Percentiles rank a stretch among this genome's conserved stretches.
These are phyloP conservation scores for Alcis repandata DNA, from an alignment of 2,888 invertebrate species.

Conservation along the genomic window DNA sequence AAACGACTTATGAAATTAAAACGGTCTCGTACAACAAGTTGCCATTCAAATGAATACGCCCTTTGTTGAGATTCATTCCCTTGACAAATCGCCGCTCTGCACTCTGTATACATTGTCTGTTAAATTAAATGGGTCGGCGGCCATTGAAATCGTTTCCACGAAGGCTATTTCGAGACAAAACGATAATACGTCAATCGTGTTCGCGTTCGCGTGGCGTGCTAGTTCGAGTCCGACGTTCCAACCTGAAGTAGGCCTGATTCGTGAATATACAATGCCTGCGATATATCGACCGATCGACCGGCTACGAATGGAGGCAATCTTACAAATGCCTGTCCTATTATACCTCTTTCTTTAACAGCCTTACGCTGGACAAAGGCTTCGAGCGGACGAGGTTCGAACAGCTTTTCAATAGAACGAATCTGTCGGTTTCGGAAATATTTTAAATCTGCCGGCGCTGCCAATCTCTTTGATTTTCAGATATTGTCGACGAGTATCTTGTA, in stretches of 20 bases:
- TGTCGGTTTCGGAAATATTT: slow-evolving; percentile 45
- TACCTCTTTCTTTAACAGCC: slow-evolving; percentile 64
- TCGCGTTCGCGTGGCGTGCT: slow-evolving; percentile 72
- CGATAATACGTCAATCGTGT: slow-evolving; percentile 77
- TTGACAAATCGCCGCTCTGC: slow-evolving; percentile 83
- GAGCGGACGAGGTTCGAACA: slow-evolving; percentile 50
- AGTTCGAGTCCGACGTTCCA: slow-evolving; percentile 63
- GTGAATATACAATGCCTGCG: slow-evolving; percentile 77
- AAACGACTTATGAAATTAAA: slow-evolving; percentile 87
- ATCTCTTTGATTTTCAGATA: slow-evolving; percentile 42
- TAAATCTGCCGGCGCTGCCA: slow-evolving; percentile 40
- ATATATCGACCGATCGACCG: slow-evolving; percentile 70
- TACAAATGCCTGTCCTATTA: slow-evolving; percentile 67
- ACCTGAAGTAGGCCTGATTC: slow-evolving; percentile 66
- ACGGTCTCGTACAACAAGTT: slow-evolving; percentile 84
- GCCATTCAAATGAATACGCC: slow-evolving; percentile 83
- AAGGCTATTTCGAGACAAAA: slow-evolving; percentile 78
- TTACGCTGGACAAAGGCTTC: slow-evolving; percentile 61
- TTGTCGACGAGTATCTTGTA: slow-evolving; percentile 35
- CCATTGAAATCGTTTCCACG: slow-evolving; percentile 78
- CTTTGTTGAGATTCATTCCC: slow-evolving; percentile 84
- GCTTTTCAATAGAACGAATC: slow-evolving; percentile 50
- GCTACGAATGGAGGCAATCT: slow-evolving; percentile 65
- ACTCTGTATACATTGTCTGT: slow-evolving; percentile 80
- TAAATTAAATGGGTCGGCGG: slow-evolving; percentile 79